Evolutionary conservation across 2,113 vertebrate species (phyloP).

Genomic region (Oncorhynchus masou): DNA sequence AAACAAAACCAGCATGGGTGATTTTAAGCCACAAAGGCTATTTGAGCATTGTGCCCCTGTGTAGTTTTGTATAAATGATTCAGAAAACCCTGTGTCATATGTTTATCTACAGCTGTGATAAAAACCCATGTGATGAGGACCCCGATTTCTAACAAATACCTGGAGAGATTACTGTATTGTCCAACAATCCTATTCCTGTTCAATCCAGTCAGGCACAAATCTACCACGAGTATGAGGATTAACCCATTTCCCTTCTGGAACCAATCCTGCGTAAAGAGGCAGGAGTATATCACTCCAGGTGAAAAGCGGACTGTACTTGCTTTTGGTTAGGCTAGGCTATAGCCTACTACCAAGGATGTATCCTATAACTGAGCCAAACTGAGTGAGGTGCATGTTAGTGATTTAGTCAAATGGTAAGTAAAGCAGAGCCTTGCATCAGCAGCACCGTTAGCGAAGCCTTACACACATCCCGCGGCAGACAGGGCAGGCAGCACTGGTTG

Average conservation of each 20-base stretch:
- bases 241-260: slow-evolving; percentile 58
- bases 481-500: slow-evolving; percentile 23
- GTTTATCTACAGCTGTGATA: not conserved
- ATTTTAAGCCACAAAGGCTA: not conserved
- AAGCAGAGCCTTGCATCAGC: slow-evolving; percentile 16
- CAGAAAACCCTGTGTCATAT: not conserved
- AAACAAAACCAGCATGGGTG: not conserved
- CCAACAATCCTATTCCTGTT: slow-evolving; percentile 53
- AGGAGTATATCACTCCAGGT: slow-evolving; percentile 57
- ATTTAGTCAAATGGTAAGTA: not conserved
- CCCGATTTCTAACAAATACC: slow-evolving; percentile 8
- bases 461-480: slow-evolving; percentile 34
- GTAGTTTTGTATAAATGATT: not conserved
- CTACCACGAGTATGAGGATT: slow-evolving; percentile 58
- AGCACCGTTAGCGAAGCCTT: slow-evolving; percentile 46
- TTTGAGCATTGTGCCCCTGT: not conserved
- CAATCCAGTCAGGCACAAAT: slow-evolving; percentile 72
- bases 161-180: slow-evolving; percentile 58
- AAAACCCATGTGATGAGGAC: not conserved
- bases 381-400: not conserved
- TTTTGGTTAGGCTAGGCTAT: slow-evolving; percentile 6
- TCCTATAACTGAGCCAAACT: not conserved
- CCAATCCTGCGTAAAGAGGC: slow-evolving; percentile 43
- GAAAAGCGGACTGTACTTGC: slow-evolving; percentile 25
- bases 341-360: not conserved